Evolutionary conservation across 2,797 vertebrate genomes (phyloP), one percentile per base, ranked within the genome.

Genomic region (Gymnopithys bicolor): DNA sequence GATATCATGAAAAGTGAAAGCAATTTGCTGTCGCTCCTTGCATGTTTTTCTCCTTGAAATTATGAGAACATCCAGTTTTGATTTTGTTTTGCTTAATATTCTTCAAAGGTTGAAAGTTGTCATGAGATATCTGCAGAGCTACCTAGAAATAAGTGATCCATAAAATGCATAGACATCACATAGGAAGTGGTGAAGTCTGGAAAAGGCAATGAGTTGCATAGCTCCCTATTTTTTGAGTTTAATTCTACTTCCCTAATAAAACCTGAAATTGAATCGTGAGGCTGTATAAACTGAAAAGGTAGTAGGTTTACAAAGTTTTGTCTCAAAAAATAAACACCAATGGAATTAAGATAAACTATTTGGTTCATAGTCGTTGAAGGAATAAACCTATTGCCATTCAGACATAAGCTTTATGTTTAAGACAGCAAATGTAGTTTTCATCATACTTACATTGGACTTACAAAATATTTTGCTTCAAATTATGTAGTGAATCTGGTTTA

Each of bases 231-330:
- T 53, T 62, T 63, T 13, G 46, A 62, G 11, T 76, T 66, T 43
- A 37, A 11, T 39, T 68, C 19, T 15, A 18, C 11, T 64, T 55
- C 32, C 23, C 53, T 11, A 69, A 58, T 27, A 75, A 75, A 28
- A 3, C 9, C 39, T 48, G 21, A 62, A 58, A 68, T 24, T 45
- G 5, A 81, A 35, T 45, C 0, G 0, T 58, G 22, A 48, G 19
- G 7, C 5, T 25, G 10, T 53, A 43, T 22, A 71, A 52, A 87
- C 11, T 53, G 33, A 58, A 81, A 81, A 79, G 51, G 5, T 7
- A 80, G 13, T 48, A 46, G 19, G 6, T 22, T 13, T 41, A 4
- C 14, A 71, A 35, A 35, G 58, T 63, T 84, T 81, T 77, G 3
- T 59, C 49, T 55, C 13, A 11, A 80, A 80, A 86, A 63, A 45